Conservation (phyloP, 2,888 invertebrate genomes). For the Caenorhabditis sinica region DNA sequence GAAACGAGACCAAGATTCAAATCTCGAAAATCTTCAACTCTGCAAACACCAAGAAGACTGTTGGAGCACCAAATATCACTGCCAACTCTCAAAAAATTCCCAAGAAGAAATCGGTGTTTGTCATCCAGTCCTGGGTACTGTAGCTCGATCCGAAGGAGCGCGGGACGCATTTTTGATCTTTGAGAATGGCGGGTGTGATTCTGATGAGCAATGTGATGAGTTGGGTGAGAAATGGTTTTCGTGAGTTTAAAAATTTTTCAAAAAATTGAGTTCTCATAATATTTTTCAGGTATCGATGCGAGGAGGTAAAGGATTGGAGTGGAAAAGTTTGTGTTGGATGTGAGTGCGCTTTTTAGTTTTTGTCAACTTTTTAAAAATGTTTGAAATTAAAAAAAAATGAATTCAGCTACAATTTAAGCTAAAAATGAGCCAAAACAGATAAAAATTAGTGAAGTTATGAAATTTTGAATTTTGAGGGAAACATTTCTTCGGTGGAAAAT, state of each 20-base stretch:
- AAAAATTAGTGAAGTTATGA: too few species aligned
- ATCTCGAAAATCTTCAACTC: not conserved
- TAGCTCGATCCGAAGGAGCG: not conserved
- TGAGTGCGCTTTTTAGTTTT: not conserved
- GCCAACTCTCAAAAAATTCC: not conserved
- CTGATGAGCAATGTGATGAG: conserved; percentile 4
- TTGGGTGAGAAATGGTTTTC: conserved; percentile 4
- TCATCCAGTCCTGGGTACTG: not conserved
- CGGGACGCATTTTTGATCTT: not conserved
- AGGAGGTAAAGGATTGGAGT: not conserved
- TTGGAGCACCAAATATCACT: not conserved
- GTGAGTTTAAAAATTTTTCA: conserved; percentile 9
- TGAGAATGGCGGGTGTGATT: not conserved
- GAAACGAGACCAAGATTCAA: not conserved
- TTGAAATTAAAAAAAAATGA: too few species aligned
- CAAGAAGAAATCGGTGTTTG: not conserved
- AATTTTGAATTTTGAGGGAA: too few species aligned
- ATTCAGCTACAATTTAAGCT: too few species aligned
- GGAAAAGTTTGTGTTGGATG: conserved; percentile 30
- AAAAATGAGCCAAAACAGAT: too few species aligned
- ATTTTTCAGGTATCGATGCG: conserved; percentile 15
- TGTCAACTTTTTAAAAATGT: too few species aligned
- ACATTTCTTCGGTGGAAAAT: too few species aligned
- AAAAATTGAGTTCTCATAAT: not conserved
- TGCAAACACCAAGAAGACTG: conserved; percentile 7